Evolutionary conservation across 2,888 invertebrate species (phyloP).

Genomic region (Melieria omissa): DNA sequence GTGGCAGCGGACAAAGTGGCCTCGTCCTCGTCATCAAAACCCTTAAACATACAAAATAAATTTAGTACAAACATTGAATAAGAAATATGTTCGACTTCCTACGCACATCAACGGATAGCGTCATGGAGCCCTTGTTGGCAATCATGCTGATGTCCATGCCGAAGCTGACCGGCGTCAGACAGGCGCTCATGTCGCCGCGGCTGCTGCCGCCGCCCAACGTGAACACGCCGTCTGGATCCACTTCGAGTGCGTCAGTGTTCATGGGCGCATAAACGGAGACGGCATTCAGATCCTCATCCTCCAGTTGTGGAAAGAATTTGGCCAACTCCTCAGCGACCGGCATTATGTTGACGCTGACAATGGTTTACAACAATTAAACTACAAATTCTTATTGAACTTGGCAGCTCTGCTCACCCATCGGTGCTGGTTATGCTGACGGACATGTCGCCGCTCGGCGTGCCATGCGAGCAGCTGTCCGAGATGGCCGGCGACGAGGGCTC

Average conservation of each 20-base stretch:
- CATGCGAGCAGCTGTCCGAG: conserved; percentile 71
- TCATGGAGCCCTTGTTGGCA: conserved; percentile 75
- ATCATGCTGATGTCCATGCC: conserved; percentile 76
- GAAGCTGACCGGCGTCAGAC: conserved; percentile 74
- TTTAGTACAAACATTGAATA: conserved; percentile 55
- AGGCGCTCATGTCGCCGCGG: conserved; percentile 53
- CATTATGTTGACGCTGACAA: conserved; percentile 41
- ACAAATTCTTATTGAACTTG: conserved; percentile 5
- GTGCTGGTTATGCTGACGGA: conserved; percentile 74
- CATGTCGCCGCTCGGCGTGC: conserved; percentile 71
- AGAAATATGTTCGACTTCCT: neutral
- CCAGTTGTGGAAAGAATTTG: conserved; percentile 71
- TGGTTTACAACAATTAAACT: conserved; percentile 4
- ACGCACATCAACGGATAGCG: conserved; percentile 61
- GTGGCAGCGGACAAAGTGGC: conserved; percentile 71
- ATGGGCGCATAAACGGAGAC: conserved; percentile 68
- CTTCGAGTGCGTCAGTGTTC: conserved; percentile 60
- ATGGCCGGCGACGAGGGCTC: conserved; percentile 87
- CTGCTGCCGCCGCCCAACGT: conserved; percentile 43
- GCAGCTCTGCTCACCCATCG: conserved; percentile 69
- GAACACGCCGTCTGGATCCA: conserved; percentile 48
- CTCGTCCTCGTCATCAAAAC: conserved; percentile 69
- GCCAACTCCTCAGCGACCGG: conserved; percentile 56
- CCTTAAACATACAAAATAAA: conserved; percentile 43
- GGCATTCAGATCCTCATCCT: conserved; percentile 70